Base-by-base conservation (phyloP, 1,140 invertebrate genomes). In the Drosophila parabipectinata region DNA sequence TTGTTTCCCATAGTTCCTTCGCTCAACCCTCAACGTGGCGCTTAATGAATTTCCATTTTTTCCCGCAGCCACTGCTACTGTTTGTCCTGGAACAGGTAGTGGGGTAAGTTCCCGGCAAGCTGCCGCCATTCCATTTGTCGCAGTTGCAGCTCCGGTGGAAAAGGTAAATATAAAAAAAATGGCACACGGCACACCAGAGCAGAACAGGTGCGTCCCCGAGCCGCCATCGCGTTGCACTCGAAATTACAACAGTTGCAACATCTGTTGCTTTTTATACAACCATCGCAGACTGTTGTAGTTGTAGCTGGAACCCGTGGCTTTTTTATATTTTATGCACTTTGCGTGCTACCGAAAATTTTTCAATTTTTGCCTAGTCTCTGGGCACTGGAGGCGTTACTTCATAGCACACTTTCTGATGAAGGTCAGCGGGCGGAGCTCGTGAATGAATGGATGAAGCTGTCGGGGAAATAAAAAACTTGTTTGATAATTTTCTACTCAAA, bases 401-500 rank as follows among this genome's bases (percentile, higher is more conserved):
- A 5, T n/a, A 44, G 41, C 51, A 53, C 51, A 51, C 34, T 47
- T 50, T 45, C 72, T 72, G 37, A 55, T 60, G 84, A 88, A 88
- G 83, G 83, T 88, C 83, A 88, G 62, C 50, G 57, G 61, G 56
- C 57, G 41, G 41, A 44, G 52, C 32, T 10, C 41, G 34, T 48
- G 63, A 56, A 60, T 34, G 50, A 15, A 53, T n/a, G 37, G 34
- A 14, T 30, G 44, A 14, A 18, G 44, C 26, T 30, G 56, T 26
- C 30, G 26, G 48, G 28, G 48, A 68, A 72, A 60, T 39, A 48
- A 63, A 87, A 76, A 88, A 76, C 66, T 87, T 68, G 53, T 79
- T 87, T 83, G 82, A 87, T 87, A 87, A 88, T 88, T 87, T 87
- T 72, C 83, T 67, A 88, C 72, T 83, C 83, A 87, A 87, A 87